Base-by-base conservation (phyloP, 2,888 invertebrate species). In the Scaptomyza tumidula region DNA sequence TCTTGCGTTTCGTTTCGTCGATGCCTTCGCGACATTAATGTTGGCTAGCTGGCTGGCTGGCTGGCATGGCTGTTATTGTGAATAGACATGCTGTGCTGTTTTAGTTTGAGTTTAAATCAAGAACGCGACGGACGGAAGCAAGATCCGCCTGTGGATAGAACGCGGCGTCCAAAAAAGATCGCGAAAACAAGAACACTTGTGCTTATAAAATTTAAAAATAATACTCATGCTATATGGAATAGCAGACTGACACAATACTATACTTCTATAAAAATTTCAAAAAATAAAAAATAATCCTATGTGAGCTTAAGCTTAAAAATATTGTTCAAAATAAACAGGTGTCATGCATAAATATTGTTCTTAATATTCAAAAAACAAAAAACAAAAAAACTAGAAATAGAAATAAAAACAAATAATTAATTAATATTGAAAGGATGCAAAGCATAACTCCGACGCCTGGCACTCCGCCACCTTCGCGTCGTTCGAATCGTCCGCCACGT, bases 401-500 rank as follows among this genome's bases (percentile, higher is more conserved):
- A 27, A 0, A 6, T 27, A 27, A 37, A 52, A 27, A 27, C 0
- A 13, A 27, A 24, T 24, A 24, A 24, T 24, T 24, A 24, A 24
- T 24, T 24, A 24, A 24, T 24, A 24, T 24, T 24, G 9, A 31
- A 13, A 46, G 9, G 19, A 75, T 63, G 55, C 74, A 71, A 24
- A 63, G 66, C 14, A 56, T 53, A 46, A 63, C 60, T 3, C 67
- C 75, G 0, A 63, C 75, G 4, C 80, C 86, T 27, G 58, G 78
- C 52, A 75, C 75, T 3, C 75, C 78, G 57, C 85, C 91, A 33
- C 76, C 88, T 0, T 77, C 86, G 35, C 80, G 87, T 14, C 85
- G 87, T 9, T 86, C 86, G 0, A 88, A 89, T 31, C 77, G 92
- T 9, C 92, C 92, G 11, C 92, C 92, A 0, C 88, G 92, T 50